A percentile compares a stretch with the other conserved stretches of the same genome.
These are phyloP conservation scores for Orthosia gothica DNA, from an alignment of 2,888 invertebrate genomes.

Conservation along the genomic window DNA sequence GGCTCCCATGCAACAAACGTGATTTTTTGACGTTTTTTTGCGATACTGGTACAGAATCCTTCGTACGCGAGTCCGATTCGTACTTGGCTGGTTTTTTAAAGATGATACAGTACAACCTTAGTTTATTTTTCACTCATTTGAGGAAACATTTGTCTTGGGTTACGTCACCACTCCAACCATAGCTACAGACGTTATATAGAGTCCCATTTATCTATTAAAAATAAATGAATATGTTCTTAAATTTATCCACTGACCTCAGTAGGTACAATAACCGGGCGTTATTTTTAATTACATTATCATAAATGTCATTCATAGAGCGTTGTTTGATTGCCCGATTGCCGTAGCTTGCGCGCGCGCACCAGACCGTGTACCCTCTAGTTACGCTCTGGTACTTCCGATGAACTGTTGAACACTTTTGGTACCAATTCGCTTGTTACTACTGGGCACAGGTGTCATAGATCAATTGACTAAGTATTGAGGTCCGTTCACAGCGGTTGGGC, in stretches of 20 bases:
- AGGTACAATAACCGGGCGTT: slow-evolving; percentile 13
- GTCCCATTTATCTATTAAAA: slow-evolving; percentile 1
- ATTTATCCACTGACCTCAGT: background rate
- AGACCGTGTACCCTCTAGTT: slow-evolving; percentile 84
- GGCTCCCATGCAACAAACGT: too few relatives aligned
- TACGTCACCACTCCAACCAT: slow-evolving; percentile 8
- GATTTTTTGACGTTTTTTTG: too few relatives aligned
- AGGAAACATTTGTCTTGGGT: slow-evolving; percentile 15
- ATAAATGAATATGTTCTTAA: slow-evolving; percentile 2
- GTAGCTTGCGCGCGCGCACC: slow-evolving; percentile 73
- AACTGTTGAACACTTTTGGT: slow-evolving; percentile 56
- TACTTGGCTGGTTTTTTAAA: too few relatives aligned
- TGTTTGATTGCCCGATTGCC: slow-evolving; percentile 62
- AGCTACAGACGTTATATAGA: background rate
- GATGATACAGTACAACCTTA: slow-evolving; percentile 16
- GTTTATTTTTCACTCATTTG: background rate
- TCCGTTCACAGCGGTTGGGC: slow-evolving; percentile 43
- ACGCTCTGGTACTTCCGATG: slow-evolving; percentile 79
- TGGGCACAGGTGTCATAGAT: slow-evolving; percentile 54
- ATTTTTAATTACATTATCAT: slow-evolving; percentile 59
- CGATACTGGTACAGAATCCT: too few relatives aligned
- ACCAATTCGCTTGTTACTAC: slow-evolving; percentile 54
- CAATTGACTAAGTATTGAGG: slow-evolving; percentile 39
- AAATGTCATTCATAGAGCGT: slow-evolving; percentile 57
- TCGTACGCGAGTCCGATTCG: too few relatives aligned